These are phyloP conservation scores for Nothoprocta perdicaria DNA, from an alignment of 2,113 vertebrate species.

Conservation along the genomic window DNA sequence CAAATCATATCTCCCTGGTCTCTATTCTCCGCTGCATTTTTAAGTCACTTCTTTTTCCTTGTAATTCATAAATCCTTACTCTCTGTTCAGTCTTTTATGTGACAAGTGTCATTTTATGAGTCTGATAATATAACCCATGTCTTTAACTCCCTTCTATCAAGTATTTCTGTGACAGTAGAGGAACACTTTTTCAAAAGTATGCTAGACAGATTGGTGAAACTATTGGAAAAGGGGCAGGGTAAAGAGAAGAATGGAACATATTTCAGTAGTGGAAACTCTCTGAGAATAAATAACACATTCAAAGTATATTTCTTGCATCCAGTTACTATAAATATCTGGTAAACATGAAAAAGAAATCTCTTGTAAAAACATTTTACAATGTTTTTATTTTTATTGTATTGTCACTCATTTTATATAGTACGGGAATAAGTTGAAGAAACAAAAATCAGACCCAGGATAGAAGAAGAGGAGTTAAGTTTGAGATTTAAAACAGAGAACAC, in stretches of 20 bases:
- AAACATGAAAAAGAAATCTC: not conserved
- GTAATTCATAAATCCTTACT: constrained; percentile 63
- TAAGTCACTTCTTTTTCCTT: constrained; percentile 29
- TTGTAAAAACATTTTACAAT: not conserved
- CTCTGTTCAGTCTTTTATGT: constrained; percentile 36
- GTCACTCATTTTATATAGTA: not conserved
- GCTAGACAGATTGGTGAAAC: not conserved
- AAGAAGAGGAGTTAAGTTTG: not conserved
- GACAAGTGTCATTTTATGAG: constrained; percentile 50
- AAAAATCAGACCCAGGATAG: not conserved
- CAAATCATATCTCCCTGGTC: constrained; percentile 46
- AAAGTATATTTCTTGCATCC: not conserved
- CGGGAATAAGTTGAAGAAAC: not conserved
- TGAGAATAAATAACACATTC: not conserved
- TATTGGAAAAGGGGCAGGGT: not conserved
- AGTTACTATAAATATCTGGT: not conserved
- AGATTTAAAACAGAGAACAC: not conserved
- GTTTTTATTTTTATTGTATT: no score
- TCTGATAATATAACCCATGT: constrained; percentile 23
- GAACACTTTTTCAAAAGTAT: not conserved
- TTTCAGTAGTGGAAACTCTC: not conserved
- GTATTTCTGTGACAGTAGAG: constrained; percentile 4
- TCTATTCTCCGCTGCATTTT: constrained; percentile 41
- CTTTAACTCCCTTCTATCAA: not conserved
- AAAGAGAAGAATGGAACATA: not conserved